Conservation (phyloP, 1,140 invertebrate species). For the Saccostrea cuccullata region DNA sequence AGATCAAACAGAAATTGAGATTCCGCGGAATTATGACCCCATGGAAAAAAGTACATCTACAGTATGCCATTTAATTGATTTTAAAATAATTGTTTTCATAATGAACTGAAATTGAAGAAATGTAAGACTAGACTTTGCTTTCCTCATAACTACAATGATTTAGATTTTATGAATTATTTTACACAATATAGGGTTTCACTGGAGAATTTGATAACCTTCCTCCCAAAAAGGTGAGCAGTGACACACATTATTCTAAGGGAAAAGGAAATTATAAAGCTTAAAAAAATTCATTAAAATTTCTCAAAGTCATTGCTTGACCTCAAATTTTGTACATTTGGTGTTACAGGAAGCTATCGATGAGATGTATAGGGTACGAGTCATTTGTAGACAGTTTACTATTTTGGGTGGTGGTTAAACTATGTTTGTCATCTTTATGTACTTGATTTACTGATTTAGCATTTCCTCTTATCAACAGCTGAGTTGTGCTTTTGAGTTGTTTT, state of each 20-base stretch:
- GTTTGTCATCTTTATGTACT: neutral
- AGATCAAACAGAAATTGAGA: too few relatives aligned
- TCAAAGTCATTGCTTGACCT: neutral
- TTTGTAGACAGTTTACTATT: neutral
- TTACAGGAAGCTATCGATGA: neutral
- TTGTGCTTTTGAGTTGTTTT: neutral
- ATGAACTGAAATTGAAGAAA: too few relatives aligned
- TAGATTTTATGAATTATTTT: neutral
- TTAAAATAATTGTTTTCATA: too few relatives aligned
- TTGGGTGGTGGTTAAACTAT: neutral
- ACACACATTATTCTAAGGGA: neutral
- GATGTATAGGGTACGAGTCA: slow-evolving; percentile 13
- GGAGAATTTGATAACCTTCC: slow-evolving; percentile 15
- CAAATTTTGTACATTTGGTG: neutral
- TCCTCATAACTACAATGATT: too few relatives aligned
- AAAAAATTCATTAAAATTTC: neutral
- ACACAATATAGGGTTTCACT: slow-evolving; percentile 1
- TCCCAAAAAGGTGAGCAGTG: neutral
- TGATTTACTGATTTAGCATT: neutral
- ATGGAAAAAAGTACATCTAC: too few relatives aligned
- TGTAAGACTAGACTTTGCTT: too few relatives aligned
- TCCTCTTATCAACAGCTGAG: neutral
- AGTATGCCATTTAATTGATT: too few relatives aligned
- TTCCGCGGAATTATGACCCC: too few relatives aligned
- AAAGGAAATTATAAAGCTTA: neutral